Conservation (phyloP, 2,797 vertebrate species). For the Carcharodon carcharias region DNA sequence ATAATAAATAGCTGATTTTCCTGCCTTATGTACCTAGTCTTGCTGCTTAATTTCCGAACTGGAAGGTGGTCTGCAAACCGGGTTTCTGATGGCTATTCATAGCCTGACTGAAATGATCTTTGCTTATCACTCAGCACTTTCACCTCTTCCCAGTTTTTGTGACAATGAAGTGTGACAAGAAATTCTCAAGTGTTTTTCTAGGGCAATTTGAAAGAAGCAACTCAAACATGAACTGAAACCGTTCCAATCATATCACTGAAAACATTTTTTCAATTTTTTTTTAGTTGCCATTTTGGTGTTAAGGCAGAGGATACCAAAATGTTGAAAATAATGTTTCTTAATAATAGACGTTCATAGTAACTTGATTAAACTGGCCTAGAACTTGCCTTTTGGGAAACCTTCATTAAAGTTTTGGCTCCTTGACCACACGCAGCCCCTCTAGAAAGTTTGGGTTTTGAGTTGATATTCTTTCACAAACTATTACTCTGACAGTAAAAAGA, state of each 20-base stretch:
- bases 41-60: background rate
- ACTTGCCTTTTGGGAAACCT: background rate
- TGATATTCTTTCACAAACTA: background rate
- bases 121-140: background rate
- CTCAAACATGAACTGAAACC: background rate
- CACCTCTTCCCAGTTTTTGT: background rate
- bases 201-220: background rate
- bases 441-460: background rate
- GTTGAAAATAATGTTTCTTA: background rate
- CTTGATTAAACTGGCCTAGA: background rate
- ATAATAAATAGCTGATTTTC: background rate
- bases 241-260: background rate
- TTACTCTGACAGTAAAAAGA: background rate
- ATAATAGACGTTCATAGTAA: background rate
- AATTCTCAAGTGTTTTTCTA: background rate
- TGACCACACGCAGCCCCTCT: background rate
- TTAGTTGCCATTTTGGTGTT: background rate
- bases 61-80: background rate
- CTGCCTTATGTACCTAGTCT: background rate
- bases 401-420: background rate
- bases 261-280: background rate
- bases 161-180: background rate
- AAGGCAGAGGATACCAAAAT: background rate
- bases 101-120: background rate
- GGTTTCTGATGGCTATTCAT: background rate